Evolutionary conservation across 64 coral and sea anemone species (phyloP), one percentile per base, ranked within the genome.

Genomic region (Actinia equina): DNA sequence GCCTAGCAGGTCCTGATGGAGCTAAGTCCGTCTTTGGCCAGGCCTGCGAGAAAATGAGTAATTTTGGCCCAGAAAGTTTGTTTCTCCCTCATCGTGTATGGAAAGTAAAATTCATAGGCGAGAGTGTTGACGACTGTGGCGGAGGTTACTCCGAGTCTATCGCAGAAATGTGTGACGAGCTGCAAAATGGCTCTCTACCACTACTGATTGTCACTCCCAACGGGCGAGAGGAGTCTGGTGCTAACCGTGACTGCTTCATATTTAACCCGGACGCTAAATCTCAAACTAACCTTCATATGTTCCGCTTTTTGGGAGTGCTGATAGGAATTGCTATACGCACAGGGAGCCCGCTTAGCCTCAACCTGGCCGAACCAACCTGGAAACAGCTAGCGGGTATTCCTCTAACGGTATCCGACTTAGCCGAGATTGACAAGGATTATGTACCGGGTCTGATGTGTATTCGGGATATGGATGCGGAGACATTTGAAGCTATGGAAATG

Each of bases 401-500:
- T 15, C 86, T 95, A 55, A 92, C 88, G 49, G 91, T 90, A 20
- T 95, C 93, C 57, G 97, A 99, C 79, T 65, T 99, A 57, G 97
- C 97, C 56, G 97, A 99, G 63, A 99, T 99, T 44, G 97, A 99
- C 86, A 99, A 99, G 71, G 97, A 99, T 84, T 99, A 99, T 60
- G 93, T 99, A 6, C 97, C 97, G 7, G 97, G 97, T 30, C 81
- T 99, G 18, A 93, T 99, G 93, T 99, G 97, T 56, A 99, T 99
- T 26, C 93, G 97, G 44, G 97, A 99, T 78, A 99, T 99, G 78
- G 97, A 95, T 22, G 67, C 87, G 6, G 88, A 92, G 54, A 88
- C 93, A 41, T 93, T 99, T 91, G 93, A 99, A 93, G 97, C 97
- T 25, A 99, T 99, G 97, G 93, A 95, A 37, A 99, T 99, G 97